Base-by-base conservation (phyloP, 2,888 invertebrate genomes). In the Catocala sponsa region DNA sequence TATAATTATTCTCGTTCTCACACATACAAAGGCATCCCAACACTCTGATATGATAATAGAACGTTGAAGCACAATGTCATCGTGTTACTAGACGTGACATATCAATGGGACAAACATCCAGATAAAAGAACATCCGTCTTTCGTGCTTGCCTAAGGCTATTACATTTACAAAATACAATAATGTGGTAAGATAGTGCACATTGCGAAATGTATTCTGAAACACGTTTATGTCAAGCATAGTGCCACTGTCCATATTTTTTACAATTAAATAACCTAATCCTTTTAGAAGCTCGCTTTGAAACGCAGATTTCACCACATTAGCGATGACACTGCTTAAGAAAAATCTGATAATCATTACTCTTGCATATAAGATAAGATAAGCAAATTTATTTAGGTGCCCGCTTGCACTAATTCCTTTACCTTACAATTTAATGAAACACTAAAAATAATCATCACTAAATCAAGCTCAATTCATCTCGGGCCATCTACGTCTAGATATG, bases 21-120 rank as follows among this genome's bases (percentile, higher is more conserved):
- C 4, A 46, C 50, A 69, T 49, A 79, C 76, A 81, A 80, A 80
- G 59, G 75, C 74, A 59, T 69, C 72, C 68, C 48, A 57, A 63
- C 58, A 49, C 59, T 55, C 76, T 76, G 81, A 85, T 82, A 81
- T 79, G 83, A 85, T 85, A 88, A 81, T 84, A 79, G 73, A 76
- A 78, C 72, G 80, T 83, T 81, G 72, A 74, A 84, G 82, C 68
- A 84, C 82, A 85, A 83, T 85, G 84, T 88, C 79, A 79, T 67
- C 80, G 74, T 83, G 79, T 80, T 81, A 78, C 79, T 81, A 85
- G 76, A 87, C 87, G 87, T 90, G 91, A 84, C 88, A 85, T 91
- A 88, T 90, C 90, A 87, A 84, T 87, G 76, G 81, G 72, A 82
- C 83, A 74, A 80, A 79, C 81, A 69, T 60, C 76, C 73, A 84